Evolutionary conservation across 2,797 vertebrate species (phyloP).

Genomic region (Takifugu ocellatus): DNA sequence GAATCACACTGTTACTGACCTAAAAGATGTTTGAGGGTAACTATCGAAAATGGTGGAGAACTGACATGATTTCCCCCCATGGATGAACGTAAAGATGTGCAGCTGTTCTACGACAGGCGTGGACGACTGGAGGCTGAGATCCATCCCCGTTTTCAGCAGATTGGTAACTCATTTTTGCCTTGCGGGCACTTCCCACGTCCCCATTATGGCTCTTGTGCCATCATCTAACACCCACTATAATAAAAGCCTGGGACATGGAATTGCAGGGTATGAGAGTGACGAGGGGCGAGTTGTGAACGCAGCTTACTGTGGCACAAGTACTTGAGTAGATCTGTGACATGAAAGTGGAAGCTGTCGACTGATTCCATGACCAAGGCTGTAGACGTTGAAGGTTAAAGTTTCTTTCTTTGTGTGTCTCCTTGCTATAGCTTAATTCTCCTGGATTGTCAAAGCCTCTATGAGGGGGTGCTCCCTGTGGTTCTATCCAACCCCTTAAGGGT

Average conservation of each 20-base stretch:
- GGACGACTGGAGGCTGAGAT: constrained; percentile 17
- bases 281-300: constrained; percentile 20
- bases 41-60: too few species aligned
- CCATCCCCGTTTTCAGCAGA: constrained; percentile 19
- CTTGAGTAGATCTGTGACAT: constrained; percentile 23
- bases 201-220: constrained; percentile 28
- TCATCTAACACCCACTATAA: constrained; percentile 40
- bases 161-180: constrained; percentile 35
- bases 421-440: too few species aligned
- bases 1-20: too few species aligned
- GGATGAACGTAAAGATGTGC: neutral
- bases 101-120: constrained; percentile 13
- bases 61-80: too few species aligned
- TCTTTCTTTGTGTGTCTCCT: constrained; percentile 3
- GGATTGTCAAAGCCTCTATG: too few species aligned
- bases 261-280: constrained; percentile 16
- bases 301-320: constrained; percentile 37
- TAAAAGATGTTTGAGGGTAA: too few species aligned
- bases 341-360: constrained; percentile 1
- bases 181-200: constrained; percentile 40
- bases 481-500: too few species aligned
- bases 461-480: neutral
- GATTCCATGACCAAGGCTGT: too few species aligned
- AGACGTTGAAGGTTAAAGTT: neutral
- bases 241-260: constrained; percentile 42